These are phyloP conservation scores for Psittacus erithacus DNA, from an alignment of 2,113 vertebrate species.

Conservation along the genomic window DNA sequence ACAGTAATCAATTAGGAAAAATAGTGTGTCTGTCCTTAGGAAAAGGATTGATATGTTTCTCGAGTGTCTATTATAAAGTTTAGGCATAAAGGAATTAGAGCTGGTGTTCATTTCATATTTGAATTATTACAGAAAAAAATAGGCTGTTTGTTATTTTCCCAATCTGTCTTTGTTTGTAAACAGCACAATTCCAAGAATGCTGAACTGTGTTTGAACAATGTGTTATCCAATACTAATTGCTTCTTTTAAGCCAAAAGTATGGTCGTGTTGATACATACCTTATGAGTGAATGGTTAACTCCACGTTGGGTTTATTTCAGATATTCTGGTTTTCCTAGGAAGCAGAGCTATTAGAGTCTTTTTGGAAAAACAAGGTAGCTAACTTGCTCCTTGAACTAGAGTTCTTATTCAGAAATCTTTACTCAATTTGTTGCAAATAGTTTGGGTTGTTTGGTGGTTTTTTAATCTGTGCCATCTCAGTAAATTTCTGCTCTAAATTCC, in stretches of 20 bases:
- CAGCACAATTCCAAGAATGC: neutral
- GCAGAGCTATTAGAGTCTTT: neutral
- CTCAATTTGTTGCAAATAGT: neutral
- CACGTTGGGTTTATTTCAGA: neutral
- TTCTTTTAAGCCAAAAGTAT: neutral
- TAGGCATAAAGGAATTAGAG: neutral
- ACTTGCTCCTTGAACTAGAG: neutral
- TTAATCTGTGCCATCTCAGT: neutral
- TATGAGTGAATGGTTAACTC: neutral
- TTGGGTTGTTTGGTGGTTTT: neutral
- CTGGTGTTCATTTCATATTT: neutral
- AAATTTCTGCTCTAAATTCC: neutral
- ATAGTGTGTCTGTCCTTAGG: neutral
- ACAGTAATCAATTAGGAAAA: neutral
- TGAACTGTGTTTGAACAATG: neutral
- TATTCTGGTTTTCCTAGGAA: neutral
- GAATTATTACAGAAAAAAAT: neutral
- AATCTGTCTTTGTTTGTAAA: neutral
- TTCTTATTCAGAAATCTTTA: neutral
- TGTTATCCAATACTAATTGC: neutral
- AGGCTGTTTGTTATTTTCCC: neutral
- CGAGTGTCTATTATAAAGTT: neutral
- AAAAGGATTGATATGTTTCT: neutral
- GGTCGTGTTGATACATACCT: neutral
- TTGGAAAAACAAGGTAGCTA: neutral